Evolutionary conservation across 2,888 invertebrate species (phyloP).

Genomic region (Abrostola triplasia): DNA sequence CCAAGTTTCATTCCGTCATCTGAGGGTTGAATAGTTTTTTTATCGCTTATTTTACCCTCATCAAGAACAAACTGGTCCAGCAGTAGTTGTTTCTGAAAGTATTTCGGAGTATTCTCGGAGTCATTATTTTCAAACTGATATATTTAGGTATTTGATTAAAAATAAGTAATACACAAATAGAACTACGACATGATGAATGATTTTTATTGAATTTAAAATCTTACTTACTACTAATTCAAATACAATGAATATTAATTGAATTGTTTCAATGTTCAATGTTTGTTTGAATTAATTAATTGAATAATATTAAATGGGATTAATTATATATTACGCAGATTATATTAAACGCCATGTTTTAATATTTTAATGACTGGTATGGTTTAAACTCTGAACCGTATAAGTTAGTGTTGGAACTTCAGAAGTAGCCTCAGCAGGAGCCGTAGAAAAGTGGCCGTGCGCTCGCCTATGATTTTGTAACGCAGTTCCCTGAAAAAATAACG

Average conservation of each 20-base stretch:
- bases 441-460: constrained; percentile 87
- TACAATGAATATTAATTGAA: constrained; percentile 18
- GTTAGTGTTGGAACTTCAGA: constrained; percentile 50
- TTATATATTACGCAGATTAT: background rate
- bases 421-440: constrained; percentile 50
- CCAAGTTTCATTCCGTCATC: too few relatives aligned
- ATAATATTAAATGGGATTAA: constrained; percentile 4
- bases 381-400: constrained; percentile 57
- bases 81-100: too few relatives aligned
- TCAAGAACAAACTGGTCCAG: too few relatives aligned
- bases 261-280: too few relatives aligned
- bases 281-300: too few relatives aligned
- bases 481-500: constrained; percentile 76
- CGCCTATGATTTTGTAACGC: constrained; percentile 90
- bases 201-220: constrained; percentile 27
- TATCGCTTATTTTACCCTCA: too few relatives aligned
- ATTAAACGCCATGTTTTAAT: background rate
- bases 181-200: constrained; percentile 5
- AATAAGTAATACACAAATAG: background rate
- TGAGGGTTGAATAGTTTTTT: too few relatives aligned
- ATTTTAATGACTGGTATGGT: constrained; percentile 36
- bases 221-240: constrained; percentile 9
- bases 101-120: too few relatives aligned
- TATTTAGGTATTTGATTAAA: too few relatives aligned
- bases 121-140: too few relatives aligned